Conservation (phyloP, 2,113 vertebrate species). For the Pomatorhinus ruficollis region DNA sequence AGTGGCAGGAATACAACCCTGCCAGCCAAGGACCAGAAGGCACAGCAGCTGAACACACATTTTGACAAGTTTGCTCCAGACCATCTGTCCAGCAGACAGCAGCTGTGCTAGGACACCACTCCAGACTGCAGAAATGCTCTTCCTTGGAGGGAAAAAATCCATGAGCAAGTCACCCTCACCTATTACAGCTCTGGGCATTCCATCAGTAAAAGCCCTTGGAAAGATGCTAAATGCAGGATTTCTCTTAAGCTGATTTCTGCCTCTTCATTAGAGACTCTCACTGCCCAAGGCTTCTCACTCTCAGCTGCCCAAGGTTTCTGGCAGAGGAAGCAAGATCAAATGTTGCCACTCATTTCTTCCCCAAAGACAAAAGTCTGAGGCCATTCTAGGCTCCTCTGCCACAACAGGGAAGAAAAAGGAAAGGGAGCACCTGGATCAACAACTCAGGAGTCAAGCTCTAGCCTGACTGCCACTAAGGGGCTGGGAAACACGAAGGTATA, state of each 20-base stretch:
- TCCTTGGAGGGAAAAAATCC: not conserved
- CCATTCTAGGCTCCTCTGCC: not conserved
- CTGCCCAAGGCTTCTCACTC: not conserved
- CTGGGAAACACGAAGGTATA: not conserved
- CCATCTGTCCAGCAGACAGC: not conserved
- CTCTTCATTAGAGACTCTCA: not conserved
- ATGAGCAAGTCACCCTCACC: not conserved
- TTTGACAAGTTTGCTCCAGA: not conserved
- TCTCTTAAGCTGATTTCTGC: not conserved
- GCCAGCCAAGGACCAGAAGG: conserved; percentile 2
- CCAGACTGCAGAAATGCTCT: not conserved
- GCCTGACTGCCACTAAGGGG: not conserved
- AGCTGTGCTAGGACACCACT: not conserved
- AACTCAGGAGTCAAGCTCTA: not conserved
- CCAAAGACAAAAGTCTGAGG: not conserved
- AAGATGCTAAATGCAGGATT: not conserved
- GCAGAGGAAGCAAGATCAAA: not conserved
- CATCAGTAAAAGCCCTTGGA: not conserved
- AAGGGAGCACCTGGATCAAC: not conserved
- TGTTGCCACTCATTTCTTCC: not conserved
- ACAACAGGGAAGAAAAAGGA: not conserved
- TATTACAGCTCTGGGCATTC: not conserved
- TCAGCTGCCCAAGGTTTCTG: not conserved
- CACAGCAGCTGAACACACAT: not conserved
- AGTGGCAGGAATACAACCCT: not conserved